A percentile compares a stretch with the other conserved stretches of the same genome.
Evolutionary conservation across 2,797 vertebrate species (phyloP).

Genomic region (Poecilia wingei): DNA sequence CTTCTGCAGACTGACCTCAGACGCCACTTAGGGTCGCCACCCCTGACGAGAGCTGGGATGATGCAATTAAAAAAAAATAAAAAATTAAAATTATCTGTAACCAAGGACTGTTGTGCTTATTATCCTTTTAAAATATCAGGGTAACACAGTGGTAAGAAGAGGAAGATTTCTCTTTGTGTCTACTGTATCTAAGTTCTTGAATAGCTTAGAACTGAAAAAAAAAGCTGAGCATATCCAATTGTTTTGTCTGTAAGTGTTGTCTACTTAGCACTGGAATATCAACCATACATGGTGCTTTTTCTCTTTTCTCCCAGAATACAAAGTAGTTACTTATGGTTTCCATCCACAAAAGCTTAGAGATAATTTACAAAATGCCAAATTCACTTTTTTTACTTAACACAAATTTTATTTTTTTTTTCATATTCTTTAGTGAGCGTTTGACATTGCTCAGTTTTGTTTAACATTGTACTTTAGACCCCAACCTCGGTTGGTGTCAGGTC

Average conservation of each 20-base stretch:
- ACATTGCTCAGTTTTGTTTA: background rate
- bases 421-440: background rate
- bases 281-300: background rate
- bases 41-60: constrained; percentile 78
- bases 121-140: constrained; percentile 69
- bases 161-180: constrained; percentile 40
- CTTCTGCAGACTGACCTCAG: constrained; percentile 77
- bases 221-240: background rate
- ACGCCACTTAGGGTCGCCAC: constrained; percentile 79
- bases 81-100: constrained; percentile 79
- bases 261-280: background rate
- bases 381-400: background rate
- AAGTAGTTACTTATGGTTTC: background rate
- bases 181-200: constrained; percentile 19
- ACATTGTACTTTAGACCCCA: background rate
- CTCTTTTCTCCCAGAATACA: background rate
- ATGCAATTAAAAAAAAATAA: constrained; percentile 81
- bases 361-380: background rate
- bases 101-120: constrained; percentile 72
- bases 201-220: background rate
- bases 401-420: background rate
- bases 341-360: background rate
- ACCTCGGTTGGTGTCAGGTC: background rate
- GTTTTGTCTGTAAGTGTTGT: background rate
- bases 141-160: constrained; percentile 24